Percentiles rank a stretch among this genome's conserved stretches.
phyloP scores from a whole-genome alignment of 2,797 vertebrate genomes.

The Oophaga sylvatica region DNA sequence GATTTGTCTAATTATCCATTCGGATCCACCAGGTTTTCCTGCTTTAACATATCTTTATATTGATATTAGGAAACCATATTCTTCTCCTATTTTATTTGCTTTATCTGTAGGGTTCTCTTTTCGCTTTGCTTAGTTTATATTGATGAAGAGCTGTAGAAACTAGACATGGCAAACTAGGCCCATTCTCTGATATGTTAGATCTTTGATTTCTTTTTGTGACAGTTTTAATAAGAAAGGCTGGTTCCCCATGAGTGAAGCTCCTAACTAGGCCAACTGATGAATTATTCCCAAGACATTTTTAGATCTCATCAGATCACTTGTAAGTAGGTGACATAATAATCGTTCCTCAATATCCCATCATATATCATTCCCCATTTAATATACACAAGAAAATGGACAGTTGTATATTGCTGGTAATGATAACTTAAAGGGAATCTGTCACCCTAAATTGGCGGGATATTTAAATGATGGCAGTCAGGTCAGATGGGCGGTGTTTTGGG shows the following conservation, averaged over 20 bases:
- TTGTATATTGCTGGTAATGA: not conserved
- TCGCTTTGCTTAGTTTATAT: not conserved
- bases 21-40: not conserved
- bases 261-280: not conserved
- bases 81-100: not conserved
- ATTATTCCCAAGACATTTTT: not conserved
- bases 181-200: not conserved
- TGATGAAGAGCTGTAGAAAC: not conserved
- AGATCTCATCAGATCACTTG: not conserved
- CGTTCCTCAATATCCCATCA: not conserved
- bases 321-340: not conserved
- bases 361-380: not conserved
- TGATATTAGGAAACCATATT: not conserved
- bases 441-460: no score
- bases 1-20: slow-evolving; percentile 13
- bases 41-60: not conserved
- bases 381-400: not conserved
- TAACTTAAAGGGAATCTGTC: no score
- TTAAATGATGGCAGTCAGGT: no score
- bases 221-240: not conserved
- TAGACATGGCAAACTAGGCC: no score
- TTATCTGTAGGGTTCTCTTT: not conserved
- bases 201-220: not conserved
- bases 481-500: no score
- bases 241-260: not conserved